These are phyloP conservation scores for Sminthopsis crassicaudata DNA, from an alignment of 2,113 vertebrate species.

Conservation along the genomic window DNA sequence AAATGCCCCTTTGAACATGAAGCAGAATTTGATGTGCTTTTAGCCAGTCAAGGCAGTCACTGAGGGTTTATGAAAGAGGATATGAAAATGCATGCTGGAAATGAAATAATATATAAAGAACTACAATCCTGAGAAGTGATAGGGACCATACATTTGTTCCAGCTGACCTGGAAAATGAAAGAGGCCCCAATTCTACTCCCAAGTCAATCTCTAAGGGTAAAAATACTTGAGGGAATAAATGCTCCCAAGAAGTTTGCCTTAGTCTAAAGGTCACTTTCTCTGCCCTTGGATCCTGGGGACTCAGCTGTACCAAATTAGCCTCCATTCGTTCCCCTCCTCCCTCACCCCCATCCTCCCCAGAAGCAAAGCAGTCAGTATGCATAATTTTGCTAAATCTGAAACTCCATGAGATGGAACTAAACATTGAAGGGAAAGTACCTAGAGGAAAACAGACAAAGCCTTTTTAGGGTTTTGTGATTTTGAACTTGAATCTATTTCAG, in stretches of 20 bases:
- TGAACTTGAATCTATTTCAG: background rate
- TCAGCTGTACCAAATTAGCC: background rate
- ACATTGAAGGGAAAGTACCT: background rate
- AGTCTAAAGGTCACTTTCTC: background rate
- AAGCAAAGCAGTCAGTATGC: background rate
- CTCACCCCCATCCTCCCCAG: background rate
- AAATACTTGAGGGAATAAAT: slow-evolving; percentile 1
- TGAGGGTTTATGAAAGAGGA: slow-evolving; percentile 56
- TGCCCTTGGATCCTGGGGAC: background rate
- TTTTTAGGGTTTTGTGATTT: background rate
- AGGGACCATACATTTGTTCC: slow-evolving; percentile 58
- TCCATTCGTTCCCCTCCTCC: slow-evolving; percentile 1
- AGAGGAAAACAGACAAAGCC: background rate
- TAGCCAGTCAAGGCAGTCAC: slow-evolving; percentile 45
- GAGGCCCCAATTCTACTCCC: slow-evolving; percentile 6
- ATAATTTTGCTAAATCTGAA: slow-evolving; percentile 32
- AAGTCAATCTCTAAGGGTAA: slow-evolving; percentile 32
- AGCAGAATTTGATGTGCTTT: slow-evolving; percentile 59
- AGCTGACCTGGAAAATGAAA: slow-evolving; percentile 63
- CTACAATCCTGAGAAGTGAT: slow-evolving; percentile 55
- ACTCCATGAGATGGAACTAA: background rate
- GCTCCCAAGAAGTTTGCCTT: background rate
- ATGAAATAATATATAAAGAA: slow-evolving; percentile 68
- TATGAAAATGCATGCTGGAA: slow-evolving; percentile 57
- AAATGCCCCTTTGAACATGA: slow-evolving; percentile 18